Evolutionary conservation across 2,113 vertebrate species (phyloP).

Genomic region (Toxotes jaculatrix): DNA sequence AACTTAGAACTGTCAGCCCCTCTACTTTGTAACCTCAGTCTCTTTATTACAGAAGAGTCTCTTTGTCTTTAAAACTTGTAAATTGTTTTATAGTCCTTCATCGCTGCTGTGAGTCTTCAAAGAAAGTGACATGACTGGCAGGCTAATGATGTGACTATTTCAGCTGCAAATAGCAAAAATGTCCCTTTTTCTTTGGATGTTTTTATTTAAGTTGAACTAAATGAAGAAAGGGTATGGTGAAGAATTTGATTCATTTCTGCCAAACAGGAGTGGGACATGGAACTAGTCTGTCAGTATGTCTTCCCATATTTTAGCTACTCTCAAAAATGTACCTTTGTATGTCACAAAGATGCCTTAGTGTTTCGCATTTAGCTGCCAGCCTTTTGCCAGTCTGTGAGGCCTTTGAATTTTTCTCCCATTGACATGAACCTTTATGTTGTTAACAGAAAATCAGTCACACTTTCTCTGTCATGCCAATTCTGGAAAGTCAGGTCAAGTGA

Average conservation of each 20-base stretch:
- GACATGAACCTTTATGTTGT: neutral
- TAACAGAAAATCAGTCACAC: neutral
- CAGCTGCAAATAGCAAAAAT: slow-evolving; percentile 9
- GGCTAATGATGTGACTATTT: slow-evolving; percentile 29
- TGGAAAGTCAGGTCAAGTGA: neutral
- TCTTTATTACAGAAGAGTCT: slow-evolving; percentile 2
- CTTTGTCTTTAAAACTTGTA: slow-evolving; percentile 5
- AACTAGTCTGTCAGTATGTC: slow-evolving; percentile 17
- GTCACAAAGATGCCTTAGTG: slow-evolving; percentile 30
- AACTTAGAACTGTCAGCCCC: neutral
- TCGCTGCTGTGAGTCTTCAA: slow-evolving; percentile 28
- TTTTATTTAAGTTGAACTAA: slow-evolving; percentile 35
- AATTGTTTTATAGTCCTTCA: slow-evolving; percentile 15
- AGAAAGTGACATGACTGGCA: slow-evolving; percentile 15
- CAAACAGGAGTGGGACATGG: slow-evolving; percentile 16
- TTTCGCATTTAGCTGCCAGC: slow-evolving; percentile 40
- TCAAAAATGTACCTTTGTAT: neutral
- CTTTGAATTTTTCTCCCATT: slow-evolving; percentile 21
- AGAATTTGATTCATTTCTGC: slow-evolving; percentile 24
- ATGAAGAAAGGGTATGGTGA: slow-evolving; percentile 36
- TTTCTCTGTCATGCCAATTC: slow-evolving; percentile 1
- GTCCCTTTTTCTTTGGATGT: slow-evolving; percentile 19
- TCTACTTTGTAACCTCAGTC: slow-evolving; percentile 7
- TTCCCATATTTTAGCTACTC: neutral
- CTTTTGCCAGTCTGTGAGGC: slow-evolving; percentile 16